Percentiles rank a stretch among this genome's conserved stretches.
Evolutionary conservation across 2,113 vertebrate species (phyloP).

Genomic region (Craseonycteris thonglongyai): DNA sequence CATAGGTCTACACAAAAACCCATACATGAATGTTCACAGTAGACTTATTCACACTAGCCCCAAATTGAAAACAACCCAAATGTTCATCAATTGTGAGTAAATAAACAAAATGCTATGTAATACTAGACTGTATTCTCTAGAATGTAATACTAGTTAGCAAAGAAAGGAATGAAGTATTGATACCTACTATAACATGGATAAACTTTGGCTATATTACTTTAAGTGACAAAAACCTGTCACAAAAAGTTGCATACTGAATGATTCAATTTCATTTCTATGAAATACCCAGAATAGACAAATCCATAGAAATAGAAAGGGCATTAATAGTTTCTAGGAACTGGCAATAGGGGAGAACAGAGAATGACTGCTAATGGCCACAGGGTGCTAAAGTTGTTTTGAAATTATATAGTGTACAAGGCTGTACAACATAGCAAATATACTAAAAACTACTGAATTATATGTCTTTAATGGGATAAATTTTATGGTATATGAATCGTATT

Average conservation of each 20-base stretch:
- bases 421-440: neutral
- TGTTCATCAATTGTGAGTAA: neutral
- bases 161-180: neutral
- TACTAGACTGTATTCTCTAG: too few species aligned
- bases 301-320: neutral
- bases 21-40: neutral
- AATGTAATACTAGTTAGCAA: neutral
- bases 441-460: neutral
- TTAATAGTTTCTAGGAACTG: neutral
- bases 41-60: neutral
- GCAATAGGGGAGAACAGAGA: neutral
- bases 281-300: neutral
- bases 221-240: conserved; percentile 3
- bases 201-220: neutral
- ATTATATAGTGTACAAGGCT: neutral
- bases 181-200: neutral
- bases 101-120: neutral
- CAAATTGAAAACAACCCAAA: neutral
- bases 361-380: neutral
- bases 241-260: neutral
- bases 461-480: neutral
- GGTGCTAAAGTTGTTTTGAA: neutral
- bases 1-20: neutral
- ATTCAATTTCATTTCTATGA: neutral
- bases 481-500: neutral